These are phyloP conservation scores for Drosophila basisetae DNA, from an alignment of 2,888 invertebrate species.

Conservation along the genomic window DNA sequence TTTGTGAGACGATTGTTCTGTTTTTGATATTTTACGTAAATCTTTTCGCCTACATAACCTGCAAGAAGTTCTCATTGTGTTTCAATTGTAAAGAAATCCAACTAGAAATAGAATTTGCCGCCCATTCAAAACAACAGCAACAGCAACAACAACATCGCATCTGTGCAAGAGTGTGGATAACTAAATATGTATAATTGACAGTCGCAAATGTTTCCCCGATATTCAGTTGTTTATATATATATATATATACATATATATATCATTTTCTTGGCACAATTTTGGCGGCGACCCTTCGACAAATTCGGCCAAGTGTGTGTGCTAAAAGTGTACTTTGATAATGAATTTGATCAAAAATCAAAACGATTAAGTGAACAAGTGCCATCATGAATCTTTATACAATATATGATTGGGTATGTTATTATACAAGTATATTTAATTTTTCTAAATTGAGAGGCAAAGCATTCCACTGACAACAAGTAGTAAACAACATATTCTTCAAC, in stretches of 20 bases:
- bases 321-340: constrained; percentile 32
- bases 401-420: constrained; percentile 82
- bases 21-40: constrained; percentile 74
- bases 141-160: constrained; percentile 21
- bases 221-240: constrained; percentile 3
- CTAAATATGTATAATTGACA: constrained; percentile 54
- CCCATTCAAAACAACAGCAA: constrained; percentile 8
- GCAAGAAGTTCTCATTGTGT: constrained; percentile 34
- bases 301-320: constrained; percentile 38
- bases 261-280: constrained; percentile 9
- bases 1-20: constrained; percentile 26
- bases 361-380: constrained; percentile 1
- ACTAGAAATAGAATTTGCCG: constrained; percentile 40
- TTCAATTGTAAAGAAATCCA: constrained; percentile 32
- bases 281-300: constrained; percentile 15
- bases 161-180: constrained; percentile 4
- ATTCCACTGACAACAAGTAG: not conserved
- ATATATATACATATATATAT: not conserved
- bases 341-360: constrained; percentile 11
- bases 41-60: constrained; percentile 66
- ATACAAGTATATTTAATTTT: not conserved
- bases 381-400: constrained; percentile 79
- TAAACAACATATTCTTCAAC: not conserved
- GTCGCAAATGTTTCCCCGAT: constrained; percentile 53
- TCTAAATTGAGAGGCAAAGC: too few species aligned